Percentiles rank a stretch among this genome's conserved stretches.
phyloP scores from a whole-genome alignment of 2,113 vertebrate species.

The Gnathonemus echidnorhynchus region DNA sequence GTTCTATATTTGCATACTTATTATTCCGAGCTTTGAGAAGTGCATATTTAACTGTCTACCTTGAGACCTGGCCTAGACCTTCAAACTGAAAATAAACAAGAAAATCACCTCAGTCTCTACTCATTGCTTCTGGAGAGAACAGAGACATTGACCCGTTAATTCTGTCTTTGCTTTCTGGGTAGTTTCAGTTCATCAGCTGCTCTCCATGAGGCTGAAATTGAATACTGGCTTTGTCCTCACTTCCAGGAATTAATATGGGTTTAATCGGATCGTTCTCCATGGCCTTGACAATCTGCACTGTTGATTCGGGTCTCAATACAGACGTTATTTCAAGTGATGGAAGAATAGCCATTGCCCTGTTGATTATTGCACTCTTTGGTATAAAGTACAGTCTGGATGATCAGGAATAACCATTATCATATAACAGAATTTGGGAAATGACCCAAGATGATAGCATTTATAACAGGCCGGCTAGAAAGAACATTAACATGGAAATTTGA shows the following conservation, averaged over 20 bases:
- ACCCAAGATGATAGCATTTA: background rate
- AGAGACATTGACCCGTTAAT: background rate
- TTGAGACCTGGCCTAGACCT: background rate
- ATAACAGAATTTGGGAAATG: background rate
- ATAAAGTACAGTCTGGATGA: background rate
- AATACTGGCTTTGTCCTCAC: slow-evolving; percentile 9
- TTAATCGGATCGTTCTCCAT: background rate
- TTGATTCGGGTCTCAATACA: background rate
- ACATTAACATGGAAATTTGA: background rate
- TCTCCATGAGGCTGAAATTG: background rate
- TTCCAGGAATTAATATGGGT: slow-evolving; percentile 4
- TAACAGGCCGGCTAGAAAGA: background rate
- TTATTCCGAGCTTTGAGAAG: background rate
- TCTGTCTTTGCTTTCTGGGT: slow-evolving; percentile 26
- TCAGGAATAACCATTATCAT: background rate
- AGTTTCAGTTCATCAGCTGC: background rate
- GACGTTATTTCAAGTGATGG: background rate
- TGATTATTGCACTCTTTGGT: background rate
- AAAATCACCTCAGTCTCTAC: background rate
- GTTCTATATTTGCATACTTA: background rate
- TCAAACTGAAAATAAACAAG: background rate
- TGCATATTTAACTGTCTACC: background rate
- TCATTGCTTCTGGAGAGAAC: background rate
- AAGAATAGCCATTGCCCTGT: background rate
- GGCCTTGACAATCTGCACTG: background rate